phyloP scores from a whole-genome alignment of 2,797 vertebrate species.

The Sebastes glaucus region DNA sequence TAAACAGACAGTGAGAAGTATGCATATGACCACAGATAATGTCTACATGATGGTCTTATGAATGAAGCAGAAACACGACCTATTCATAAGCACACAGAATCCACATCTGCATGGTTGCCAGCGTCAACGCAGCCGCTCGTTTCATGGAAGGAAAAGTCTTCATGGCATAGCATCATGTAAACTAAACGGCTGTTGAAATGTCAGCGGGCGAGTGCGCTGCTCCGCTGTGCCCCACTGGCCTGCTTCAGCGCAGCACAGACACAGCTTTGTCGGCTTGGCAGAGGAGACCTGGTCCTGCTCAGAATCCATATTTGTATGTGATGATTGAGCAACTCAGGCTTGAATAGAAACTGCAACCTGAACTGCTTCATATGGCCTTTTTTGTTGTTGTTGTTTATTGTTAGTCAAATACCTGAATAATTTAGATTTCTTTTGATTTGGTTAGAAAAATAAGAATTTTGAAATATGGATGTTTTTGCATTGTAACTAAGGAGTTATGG shows the following conservation, averaged over 20 bases:
- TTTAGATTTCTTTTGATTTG: background rate
- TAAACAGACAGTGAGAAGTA: constrained; percentile 9
- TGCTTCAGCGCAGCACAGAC: constrained; percentile 23
- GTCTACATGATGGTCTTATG: background rate
- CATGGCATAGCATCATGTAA: constrained; percentile 13
- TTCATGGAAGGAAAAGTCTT: constrained; percentile 23
- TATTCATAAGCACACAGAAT: background rate
- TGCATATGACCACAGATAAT: constrained; percentile 1
- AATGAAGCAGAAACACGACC: background rate
- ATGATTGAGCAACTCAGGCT: constrained; percentile 58
- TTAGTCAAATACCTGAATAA: background rate
- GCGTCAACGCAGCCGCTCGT: constrained; percentile 8
- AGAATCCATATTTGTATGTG: constrained; percentile 64
- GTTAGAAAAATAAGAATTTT: background rate
- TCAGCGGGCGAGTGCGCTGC: constrained; percentile 23
- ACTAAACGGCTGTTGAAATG: constrained; percentile 32
- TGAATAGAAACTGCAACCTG: constrained; percentile 12
- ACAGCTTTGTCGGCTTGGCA: constrained; percentile 43
- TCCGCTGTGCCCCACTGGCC: background rate
- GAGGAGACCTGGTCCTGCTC: constrained; percentile 23
- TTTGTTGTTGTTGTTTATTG: constrained; percentile 1
- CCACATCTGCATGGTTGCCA: background rate
- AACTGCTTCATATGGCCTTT: background rate
- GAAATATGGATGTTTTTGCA: background rate
- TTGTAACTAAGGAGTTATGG: background rate